Conservation (phyloP, 2,888 invertebrate species). For the Slavum lentiscoides region DNA sequence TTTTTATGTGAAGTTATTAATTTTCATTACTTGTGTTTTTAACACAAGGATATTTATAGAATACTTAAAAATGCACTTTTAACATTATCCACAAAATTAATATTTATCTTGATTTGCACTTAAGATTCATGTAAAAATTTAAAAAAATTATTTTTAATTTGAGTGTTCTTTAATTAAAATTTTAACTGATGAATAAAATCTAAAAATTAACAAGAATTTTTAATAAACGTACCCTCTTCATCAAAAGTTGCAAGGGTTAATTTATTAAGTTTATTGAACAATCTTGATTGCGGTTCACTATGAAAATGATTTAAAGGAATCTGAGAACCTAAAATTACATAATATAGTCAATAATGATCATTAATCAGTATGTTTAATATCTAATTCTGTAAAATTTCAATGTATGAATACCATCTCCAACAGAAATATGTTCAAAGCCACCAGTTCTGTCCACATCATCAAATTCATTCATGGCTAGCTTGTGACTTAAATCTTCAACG, state of each 20-base stretch:
- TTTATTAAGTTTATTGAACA: conserved; percentile 76
- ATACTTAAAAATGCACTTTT: too few relatives aligned
- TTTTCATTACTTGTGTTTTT: too few relatives aligned
- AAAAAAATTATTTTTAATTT: too few relatives aligned
- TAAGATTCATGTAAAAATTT: too few relatives aligned
- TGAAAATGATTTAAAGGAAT: conserved; percentile 60
- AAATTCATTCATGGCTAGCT: conserved; percentile 57
- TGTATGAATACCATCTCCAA: conserved; percentile 58
- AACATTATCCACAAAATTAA: too few relatives aligned
- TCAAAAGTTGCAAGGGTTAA: conserved; percentile 88
- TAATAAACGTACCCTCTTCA: conserved; percentile 68
- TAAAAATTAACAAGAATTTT: conserved; percentile 2
- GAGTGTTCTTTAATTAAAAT: too few relatives aligned
- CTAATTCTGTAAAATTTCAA: conserved; percentile 4
- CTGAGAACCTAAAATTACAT: conserved; percentile 60
- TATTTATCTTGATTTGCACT: too few relatives aligned
- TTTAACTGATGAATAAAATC: too few relatives aligned
- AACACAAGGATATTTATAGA: too few relatives aligned
- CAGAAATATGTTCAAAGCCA: conserved; percentile 57
- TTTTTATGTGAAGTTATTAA: too few relatives aligned
- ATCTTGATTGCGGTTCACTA: conserved; percentile 59
- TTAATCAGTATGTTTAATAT: background rate
- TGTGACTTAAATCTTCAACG: conserved; percentile 74
- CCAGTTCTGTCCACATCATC: conserved; percentile 62
- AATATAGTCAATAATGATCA: conserved; percentile 56